Evolutionary conservation across 1,140 invertebrate genomes (phyloP).

Genomic region (Zaprionus capensis): DNA sequence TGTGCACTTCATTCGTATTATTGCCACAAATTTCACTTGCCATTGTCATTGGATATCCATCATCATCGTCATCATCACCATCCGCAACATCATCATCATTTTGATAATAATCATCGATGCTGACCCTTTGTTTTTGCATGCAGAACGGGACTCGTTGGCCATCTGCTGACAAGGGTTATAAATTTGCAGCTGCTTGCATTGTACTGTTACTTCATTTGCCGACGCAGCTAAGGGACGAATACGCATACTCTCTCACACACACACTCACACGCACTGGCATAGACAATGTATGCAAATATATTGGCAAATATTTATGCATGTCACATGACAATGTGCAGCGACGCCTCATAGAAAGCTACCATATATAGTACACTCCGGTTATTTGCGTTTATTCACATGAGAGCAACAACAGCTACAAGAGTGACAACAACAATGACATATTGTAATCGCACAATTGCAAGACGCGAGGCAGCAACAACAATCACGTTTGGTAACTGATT

Average conservation of each 20-base stretch:
- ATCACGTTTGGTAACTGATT: slow-evolving; percentile 8
- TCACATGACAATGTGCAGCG: slow-evolving; percentile 46
- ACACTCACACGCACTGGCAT: slow-evolving; percentile 23
- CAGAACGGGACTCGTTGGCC: slow-evolving; percentile 35
- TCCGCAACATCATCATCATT: slow-evolving; percentile 22
- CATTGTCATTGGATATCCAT: slow-evolving; percentile 62
- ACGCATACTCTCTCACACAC: slow-evolving; percentile 5
- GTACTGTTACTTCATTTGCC: slow-evolving; percentile 50
- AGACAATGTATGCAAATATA: slow-evolving; percentile 65
- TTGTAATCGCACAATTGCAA: slow-evolving; percentile 19
- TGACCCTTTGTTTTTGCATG: slow-evolving; percentile 51
- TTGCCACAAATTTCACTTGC: slow-evolving; percentile 69
- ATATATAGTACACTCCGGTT: slow-evolving; percentile 43
- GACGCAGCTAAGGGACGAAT: slow-evolving; percentile 36
- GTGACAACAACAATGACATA: slow-evolving; percentile 25
- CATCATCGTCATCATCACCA: slow-evolving; percentile 51
- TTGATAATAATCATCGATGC: slow-evolving; percentile 43
- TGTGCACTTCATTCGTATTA: slow-evolving; percentile 51
- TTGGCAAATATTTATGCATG: slow-evolving; percentile 78
- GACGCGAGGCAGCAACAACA: slow-evolving; percentile 5
- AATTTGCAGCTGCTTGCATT: slow-evolving; percentile 68
- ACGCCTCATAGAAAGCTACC: slow-evolving; percentile 27
- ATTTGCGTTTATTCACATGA: slow-evolving; percentile 61
- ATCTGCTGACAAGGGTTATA: slow-evolving; percentile 72
- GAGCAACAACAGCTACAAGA: slow-evolving; percentile 8